Base-by-base conservation (phyloP, 64 coral and sea anemone species). In the Porites lutea region DNA sequence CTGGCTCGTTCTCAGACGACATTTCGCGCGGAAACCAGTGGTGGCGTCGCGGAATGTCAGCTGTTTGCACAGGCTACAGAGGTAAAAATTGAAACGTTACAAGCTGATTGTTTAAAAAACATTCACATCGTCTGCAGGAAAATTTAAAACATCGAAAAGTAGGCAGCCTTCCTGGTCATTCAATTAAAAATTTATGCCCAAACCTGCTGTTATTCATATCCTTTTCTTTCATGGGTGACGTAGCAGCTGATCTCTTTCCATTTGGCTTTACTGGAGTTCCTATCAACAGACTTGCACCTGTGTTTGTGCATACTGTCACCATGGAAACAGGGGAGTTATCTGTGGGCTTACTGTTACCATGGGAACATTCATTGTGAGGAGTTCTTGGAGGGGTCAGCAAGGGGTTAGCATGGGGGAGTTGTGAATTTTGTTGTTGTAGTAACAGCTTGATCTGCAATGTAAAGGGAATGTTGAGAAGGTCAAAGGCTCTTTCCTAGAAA, bases 281-380 rank as follows among this genome's bases (percentile, higher is more conserved):
- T 57, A 97, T 59, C 72, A 97, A 23, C 63, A 97, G 88, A 85
- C 95, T 97, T 16, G 76, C 88, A 14, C 92, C 95, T 59, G 92
- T 97, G 23, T 94, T 97, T 47, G 95, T 96, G 72, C 91, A 89
- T 10, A 86, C 72, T 50, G 95, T 93, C 43, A 93, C 91, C 87
- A 86, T 93, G 14, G 63, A 77, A 10, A 86, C 82, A 19, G 74
- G 48, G 3, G 71, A 45, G 52, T 48, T 27, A 51, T 37, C 15
- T 23, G 68, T 23, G 53, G 68, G 48, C 37, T 50, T 15, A 10
- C n/a, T 74, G 49, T 88, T 88, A 11, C 52, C 72, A 74, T 75
- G 19, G 48, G 48, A 55, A 58, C 69, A 48, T 57, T 74, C 52
- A 47, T 37, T 60, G 19, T 52, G 78, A 61, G 49, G 76, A 70